Evolutionary conservation across 2,888 invertebrate species (phyloP).

Genomic region (Sympetrum striolatum): DNA sequence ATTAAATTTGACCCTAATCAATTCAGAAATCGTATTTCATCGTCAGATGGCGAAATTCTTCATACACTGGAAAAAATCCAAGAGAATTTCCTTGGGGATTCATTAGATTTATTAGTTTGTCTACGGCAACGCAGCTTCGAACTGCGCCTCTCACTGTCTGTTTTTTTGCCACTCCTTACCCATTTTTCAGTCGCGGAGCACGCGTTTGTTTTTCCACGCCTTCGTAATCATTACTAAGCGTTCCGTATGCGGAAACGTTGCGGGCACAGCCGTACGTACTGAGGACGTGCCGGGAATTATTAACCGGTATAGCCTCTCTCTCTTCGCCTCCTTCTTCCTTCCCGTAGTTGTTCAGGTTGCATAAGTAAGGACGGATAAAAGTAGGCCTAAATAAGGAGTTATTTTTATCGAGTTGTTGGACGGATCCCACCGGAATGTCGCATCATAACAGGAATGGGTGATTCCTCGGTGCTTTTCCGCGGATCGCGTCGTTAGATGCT

Average conservation of each 20-base stretch:
- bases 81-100: too few relatives aligned
- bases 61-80: too few relatives aligned
- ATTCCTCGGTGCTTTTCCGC: neutral
- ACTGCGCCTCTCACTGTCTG: neutral
- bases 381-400: conserved; percentile 13
- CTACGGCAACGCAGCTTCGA: neutral
- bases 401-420: neutral
- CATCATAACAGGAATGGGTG: neutral
- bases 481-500: too few relatives aligned
- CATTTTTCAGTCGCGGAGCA: conserved; percentile 11
- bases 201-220: conserved; percentile 37
- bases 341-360: neutral
- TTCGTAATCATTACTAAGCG: conserved; percentile 41
- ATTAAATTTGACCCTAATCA: too few relatives aligned
- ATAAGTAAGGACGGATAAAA: neutral
- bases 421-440: neutral
- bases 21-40: too few relatives aligned
- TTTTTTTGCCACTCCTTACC: conserved; percentile 1
- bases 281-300: conserved; percentile 25
- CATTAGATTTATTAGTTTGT: too few relatives aligned
- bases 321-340: neutral
- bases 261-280: conserved; percentile 16
- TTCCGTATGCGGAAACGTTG: conserved; percentile 38
- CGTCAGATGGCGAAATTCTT: too few relatives aligned
- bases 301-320: neutral